phyloP scores from a whole-genome alignment of 2,113 vertebrate species.

The Suricata suricatta region DNA sequence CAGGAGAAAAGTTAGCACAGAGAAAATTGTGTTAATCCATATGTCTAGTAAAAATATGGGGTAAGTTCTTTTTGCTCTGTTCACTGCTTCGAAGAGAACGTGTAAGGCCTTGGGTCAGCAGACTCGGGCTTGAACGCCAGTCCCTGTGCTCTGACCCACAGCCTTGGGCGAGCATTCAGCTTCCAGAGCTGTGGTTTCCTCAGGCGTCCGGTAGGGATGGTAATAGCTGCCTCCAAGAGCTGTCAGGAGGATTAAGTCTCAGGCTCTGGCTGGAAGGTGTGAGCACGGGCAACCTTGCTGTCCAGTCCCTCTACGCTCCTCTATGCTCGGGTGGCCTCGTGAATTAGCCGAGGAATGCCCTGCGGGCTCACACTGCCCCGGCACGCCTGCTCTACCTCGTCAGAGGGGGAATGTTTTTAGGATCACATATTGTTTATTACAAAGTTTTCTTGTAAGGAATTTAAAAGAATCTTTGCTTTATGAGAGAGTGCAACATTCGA shows the following conservation, averaged over 20 bases:
- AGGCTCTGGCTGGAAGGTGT: rapidly evolving
- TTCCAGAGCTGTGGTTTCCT: background rate
- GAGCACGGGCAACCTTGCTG: rapidly evolving
- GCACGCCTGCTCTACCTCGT: background rate
- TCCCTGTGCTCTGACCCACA: too few species aligned
- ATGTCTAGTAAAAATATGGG: background rate
- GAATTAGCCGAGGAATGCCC: rapidly evolving
- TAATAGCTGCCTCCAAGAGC: background rate
- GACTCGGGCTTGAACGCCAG: rapidly evolving
- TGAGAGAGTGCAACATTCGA: background rate
- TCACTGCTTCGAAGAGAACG: background rate
- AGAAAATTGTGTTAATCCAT: background rate
- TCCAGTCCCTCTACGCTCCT: too few species aligned
- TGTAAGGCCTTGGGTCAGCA: too few species aligned
- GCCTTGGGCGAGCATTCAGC: background rate
- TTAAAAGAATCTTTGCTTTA: background rate
- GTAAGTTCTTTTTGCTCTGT: background rate
- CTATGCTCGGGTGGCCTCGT: background rate
- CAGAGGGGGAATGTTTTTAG: background rate
- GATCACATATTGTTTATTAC: background rate
- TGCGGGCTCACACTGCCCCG: too few species aligned
- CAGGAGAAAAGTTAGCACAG: background rate
- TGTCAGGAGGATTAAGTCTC: background rate
- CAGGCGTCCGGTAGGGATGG: rapidly evolving
- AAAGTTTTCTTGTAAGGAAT: background rate